Conservation (phyloP, 2,888 invertebrate genomes). For the Drosophila anomelani region DNA sequence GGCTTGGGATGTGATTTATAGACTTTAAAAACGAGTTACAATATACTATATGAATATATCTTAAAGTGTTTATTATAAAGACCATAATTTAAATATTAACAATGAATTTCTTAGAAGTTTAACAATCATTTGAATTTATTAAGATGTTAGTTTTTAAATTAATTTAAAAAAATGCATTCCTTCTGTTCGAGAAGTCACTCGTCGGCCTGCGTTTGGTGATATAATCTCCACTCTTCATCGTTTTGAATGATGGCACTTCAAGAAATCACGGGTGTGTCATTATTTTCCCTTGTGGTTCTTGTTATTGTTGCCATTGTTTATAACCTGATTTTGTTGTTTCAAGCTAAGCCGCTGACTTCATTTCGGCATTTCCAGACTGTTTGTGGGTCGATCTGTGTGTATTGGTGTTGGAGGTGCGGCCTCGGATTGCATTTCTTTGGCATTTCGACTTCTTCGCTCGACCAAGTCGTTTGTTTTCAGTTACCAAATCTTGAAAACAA, state of each 20-base stretch:
- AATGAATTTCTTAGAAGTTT: not conserved
- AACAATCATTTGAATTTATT: not conserved
- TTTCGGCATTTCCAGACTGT: constrained; percentile 23
- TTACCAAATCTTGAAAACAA: constrained; percentile 56
- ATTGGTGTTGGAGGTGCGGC: constrained; percentile 41
- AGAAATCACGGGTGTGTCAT: constrained; percentile 34
- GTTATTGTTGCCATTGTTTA: constrained; percentile 18
- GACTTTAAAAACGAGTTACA: not conserved
- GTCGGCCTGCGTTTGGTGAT: not conserved
- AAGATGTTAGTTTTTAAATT: not conserved
- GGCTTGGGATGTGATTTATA: not conserved
- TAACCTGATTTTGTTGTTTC: constrained; percentile 9
- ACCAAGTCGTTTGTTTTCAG: constrained; percentile 60
- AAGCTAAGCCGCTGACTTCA: constrained; percentile 28
- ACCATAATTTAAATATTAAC: too few species aligned
- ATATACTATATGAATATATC: too few species aligned
- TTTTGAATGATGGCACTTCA: constrained; percentile 23
- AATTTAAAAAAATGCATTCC: not conserved
- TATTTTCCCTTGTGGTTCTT: constrained; percentile 10
- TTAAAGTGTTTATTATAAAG: not conserved
- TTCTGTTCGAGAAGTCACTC: constrained; percentile 4
- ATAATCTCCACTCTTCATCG: constrained; percentile 5
- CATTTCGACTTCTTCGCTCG: constrained; percentile 36
- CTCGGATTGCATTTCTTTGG: constrained; percentile 22
- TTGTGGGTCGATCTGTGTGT: constrained; percentile 27